These are phyloP conservation scores for Galeruca laticollis DNA, from an alignment of 2,888 invertebrate species.

Conservation along the genomic window DNA sequence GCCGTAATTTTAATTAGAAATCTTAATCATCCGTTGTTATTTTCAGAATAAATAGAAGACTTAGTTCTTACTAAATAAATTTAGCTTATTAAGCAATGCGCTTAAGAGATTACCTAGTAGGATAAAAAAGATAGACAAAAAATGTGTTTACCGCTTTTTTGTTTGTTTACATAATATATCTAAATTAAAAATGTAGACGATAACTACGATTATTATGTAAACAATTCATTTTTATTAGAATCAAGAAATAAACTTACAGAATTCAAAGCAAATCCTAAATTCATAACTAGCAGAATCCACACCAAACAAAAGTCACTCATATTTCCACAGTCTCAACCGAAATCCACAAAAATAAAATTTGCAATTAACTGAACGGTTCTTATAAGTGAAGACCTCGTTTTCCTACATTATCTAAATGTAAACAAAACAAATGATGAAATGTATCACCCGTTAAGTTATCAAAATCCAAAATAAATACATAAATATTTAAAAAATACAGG, in stretches of 20 bases:
- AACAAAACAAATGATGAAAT: background rate
- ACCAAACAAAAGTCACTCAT: conserved; percentile 45
- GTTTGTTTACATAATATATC: too few species aligned
- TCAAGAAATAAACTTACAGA: conserved; percentile 44
- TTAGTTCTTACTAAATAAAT: too few species aligned
- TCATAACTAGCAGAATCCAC: conserved; percentile 41
- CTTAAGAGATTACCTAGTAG: too few species aligned
- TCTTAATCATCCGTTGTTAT: too few species aligned
- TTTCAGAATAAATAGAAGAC: too few species aligned
- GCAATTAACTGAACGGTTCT: conserved; percentile 15
- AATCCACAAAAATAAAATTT: conserved; percentile 8
- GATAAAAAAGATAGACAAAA: too few species aligned
- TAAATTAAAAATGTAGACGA: too few species aligned
- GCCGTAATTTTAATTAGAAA: too few species aligned
- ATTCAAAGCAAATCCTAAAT: conserved; percentile 42
- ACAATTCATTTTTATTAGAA: too few species aligned
- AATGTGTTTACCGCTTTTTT: too few species aligned
- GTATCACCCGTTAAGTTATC: background rate
- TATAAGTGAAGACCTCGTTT: background rate
- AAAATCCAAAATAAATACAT: background rate
- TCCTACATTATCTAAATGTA: conserved; percentile 16
- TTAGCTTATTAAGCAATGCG: too few species aligned
- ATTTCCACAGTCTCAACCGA: conserved; percentile 22
- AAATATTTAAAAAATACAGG: background rate
- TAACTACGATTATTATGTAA: too few species aligned